Percentiles rank a stretch among this genome's conserved stretches.
Evolutionary conservation across 1,140 invertebrate genomes (phyloP).

Genomic region (Bombus terrestris): DNA sequence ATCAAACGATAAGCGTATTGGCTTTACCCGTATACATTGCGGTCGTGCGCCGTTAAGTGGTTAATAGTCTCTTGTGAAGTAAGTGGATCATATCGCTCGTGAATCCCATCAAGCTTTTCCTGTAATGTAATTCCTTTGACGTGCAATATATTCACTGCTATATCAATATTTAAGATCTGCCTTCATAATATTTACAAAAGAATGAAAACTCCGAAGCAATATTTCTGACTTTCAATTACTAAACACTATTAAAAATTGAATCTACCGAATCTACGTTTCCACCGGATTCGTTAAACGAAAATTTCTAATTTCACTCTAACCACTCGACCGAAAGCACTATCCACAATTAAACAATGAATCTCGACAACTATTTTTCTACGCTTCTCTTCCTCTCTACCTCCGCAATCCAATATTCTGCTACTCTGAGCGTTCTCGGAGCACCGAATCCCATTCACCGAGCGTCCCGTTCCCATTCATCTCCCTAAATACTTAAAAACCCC

Average conservation of each 20-base stretch:
- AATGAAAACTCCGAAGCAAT: neutral
- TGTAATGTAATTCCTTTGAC: neutral
- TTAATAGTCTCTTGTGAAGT: neutral
- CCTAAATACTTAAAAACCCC: conserved; percentile 25
- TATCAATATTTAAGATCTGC: neutral
- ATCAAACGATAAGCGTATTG: neutral
- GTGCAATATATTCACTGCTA: neutral
- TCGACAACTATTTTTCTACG: neutral
- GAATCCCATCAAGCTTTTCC: neutral
- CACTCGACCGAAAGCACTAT: neutral
- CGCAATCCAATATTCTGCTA: neutral
- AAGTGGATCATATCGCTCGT: neutral
- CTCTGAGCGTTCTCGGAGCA: neutral
- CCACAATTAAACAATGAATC: neutral
- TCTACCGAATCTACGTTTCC: neutral
- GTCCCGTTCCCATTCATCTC: neutral
- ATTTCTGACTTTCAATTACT: neutral
- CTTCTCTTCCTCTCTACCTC: neutral
- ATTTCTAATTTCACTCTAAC: neutral
- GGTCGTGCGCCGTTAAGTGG: neutral
- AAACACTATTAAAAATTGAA: neutral
- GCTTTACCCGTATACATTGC: neutral
- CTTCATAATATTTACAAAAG: too few species aligned
- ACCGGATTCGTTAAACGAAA: neutral
- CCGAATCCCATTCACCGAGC: neutral